Evolutionary conservation across 2,113 vertebrate genomes (phyloP).

Genomic region (Capreolus pygargus): DNA sequence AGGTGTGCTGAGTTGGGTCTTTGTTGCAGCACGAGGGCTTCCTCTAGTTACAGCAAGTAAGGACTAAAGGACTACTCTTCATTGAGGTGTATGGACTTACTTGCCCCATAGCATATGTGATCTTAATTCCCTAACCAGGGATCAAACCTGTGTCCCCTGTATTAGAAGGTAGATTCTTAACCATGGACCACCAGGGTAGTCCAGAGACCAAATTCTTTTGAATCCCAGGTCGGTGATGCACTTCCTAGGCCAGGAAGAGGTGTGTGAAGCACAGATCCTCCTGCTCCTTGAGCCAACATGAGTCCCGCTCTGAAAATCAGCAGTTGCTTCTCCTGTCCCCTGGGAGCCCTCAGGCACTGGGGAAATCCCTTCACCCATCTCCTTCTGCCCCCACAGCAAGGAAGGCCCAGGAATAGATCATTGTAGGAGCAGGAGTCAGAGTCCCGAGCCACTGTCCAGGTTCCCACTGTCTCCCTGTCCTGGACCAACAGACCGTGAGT

Average conservation of each 20-base stretch:
- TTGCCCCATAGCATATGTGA: not conserved
- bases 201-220: not conserved
- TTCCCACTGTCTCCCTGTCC: not conserved
- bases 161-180: not conserved
- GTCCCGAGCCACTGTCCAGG: not conserved
- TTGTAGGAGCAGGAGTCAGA: not conserved
- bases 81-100: not conserved
- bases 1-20: not conserved
- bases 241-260: not conserved
- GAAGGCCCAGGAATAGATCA: not conserved
- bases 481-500: slow-evolving; percentile 43
- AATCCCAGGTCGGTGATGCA: not conserved
- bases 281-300: not conserved
- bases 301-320: not conserved
- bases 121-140: not conserved
- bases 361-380: not conserved
- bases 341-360: not conserved
- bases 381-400: not conserved
- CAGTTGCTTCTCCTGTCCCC: not conserved
- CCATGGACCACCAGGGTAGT: not conserved
- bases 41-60: not conserved
- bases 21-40: not conserved
- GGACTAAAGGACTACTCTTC: not conserved
- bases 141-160: not conserved
- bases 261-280: not conserved